phyloP scores from a whole-genome alignment of 2,888 invertebrate species.

The Acrobasis suavella region DNA sequence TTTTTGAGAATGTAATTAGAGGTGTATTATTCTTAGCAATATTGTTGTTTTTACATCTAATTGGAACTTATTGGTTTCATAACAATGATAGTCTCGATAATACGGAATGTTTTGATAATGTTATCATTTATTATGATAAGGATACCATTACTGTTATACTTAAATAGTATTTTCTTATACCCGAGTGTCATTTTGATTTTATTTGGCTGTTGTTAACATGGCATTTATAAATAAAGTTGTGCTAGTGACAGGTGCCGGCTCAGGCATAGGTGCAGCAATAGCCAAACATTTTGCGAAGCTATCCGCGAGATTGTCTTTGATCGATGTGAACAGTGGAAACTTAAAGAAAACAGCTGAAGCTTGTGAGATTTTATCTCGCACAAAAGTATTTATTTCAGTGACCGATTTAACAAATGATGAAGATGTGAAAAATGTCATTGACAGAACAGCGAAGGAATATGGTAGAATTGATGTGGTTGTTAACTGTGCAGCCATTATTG shows the following conservation, averaged over 20 bases:
- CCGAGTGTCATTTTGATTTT: not conserved
- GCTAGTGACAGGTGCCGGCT: constrained; percentile 49
- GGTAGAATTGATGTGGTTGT: constrained; percentile 49
- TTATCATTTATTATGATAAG: not conserved
- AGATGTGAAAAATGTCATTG: constrained; percentile 39
- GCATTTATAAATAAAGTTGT: constrained; percentile 51
- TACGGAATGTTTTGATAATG: not conserved
- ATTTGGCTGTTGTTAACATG: constrained; percentile 33
- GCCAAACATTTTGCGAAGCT: constrained; percentile 48
- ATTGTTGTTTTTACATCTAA: not conserved
- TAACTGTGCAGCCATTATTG: constrained; percentile 46
- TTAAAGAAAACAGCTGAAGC: constrained; percentile 39
- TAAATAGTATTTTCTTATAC: not conserved
- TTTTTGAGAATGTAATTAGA: no score
- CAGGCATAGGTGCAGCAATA: constrained; percentile 51
- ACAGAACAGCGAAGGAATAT: constrained; percentile 39
- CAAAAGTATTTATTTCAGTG: constrained; percentile 42
- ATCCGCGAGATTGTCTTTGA: constrained; percentile 46
- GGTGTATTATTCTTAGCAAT: no score
- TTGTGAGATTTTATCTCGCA: constrained; percentile 41
- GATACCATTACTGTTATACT: not conserved
- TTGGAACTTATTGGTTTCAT: not conserved
- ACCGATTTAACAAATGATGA: constrained; percentile 45
- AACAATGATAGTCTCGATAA: constrained; percentile 9
- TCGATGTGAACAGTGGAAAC: constrained; percentile 42